Percentiles rank a stretch among this genome's conserved stretches.
phyloP scores from a whole-genome alignment of 2,797 vertebrate genomes.

The Pangasius larnaudii region DNA sequence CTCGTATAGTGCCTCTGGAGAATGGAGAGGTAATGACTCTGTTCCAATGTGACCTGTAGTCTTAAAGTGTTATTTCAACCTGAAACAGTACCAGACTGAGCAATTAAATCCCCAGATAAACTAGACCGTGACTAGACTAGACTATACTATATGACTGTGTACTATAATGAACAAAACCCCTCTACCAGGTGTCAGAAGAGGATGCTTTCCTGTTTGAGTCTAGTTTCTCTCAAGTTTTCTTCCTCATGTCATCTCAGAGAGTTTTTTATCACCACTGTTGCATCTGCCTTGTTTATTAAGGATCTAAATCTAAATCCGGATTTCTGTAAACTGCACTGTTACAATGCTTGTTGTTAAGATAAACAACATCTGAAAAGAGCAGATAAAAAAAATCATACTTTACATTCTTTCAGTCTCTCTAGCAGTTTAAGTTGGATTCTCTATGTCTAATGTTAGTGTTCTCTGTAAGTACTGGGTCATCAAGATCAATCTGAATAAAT shows the following conservation, averaged over 20 bases:
- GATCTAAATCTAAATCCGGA: background rate
- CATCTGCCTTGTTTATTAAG: background rate
- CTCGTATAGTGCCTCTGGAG: conserved; percentile 91
- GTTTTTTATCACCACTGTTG: background rate
- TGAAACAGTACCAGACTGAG: background rate
- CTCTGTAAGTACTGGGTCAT: background rate
- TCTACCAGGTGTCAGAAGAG: background rate
- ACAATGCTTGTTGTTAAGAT: background rate
- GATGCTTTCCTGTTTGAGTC: background rate
- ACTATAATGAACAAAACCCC: background rate
- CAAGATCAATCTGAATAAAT: background rate
- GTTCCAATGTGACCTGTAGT: background rate
- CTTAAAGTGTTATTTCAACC: background rate
- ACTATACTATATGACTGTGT: background rate
- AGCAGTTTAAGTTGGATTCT: background rate
- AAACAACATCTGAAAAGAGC: background rate
- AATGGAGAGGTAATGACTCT: conserved; percentile 86
- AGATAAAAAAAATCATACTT: background rate
- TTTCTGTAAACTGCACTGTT: background rate
- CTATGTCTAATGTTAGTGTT: background rate
- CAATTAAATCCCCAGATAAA: background rate
- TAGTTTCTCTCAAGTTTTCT: background rate
- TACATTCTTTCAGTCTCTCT: background rate
- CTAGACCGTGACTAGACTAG: background rate
- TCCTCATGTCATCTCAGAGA: background rate